These are phyloP conservation scores for Pomatostomus ruficeps DNA, from an alignment of 2,113 vertebrate genomes.

Conservation along the genomic window DNA sequence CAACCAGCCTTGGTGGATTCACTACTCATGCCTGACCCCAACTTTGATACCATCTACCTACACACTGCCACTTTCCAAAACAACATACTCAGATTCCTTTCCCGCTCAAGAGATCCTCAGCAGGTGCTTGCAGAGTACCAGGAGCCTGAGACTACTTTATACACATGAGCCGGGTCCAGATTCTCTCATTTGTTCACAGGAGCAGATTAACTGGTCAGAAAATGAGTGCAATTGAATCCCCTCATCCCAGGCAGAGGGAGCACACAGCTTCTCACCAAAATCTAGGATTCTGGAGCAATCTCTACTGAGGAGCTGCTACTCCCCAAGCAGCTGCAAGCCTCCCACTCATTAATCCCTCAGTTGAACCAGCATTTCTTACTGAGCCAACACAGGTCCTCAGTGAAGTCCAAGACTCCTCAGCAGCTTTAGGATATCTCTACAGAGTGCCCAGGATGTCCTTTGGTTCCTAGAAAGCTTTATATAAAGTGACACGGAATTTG, in stretches of 20 bases:
- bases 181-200: background rate
- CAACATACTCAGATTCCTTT: background rate
- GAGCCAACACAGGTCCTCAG: background rate
- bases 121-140: background rate
- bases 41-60: accelerated
- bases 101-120: background rate
- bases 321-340: background rate
- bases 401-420: background rate
- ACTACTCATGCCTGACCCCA: background rate
- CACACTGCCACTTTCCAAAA: background rate
- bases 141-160: accelerated
- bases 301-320: background rate
- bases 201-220: background rate
- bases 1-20: background rate
- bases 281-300: background rate
- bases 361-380: background rate
- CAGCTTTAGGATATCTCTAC: background rate
- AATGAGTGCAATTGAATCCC: background rate
- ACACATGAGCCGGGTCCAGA: background rate
- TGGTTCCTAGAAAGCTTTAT: background rate
- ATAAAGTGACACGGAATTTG: background rate
- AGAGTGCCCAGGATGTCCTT: background rate
- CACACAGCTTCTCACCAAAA: background rate
- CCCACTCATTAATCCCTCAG: background rate
- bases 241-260: background rate